A percentile compares a stretch with the other conserved stretches of the same genome.
These are phyloP conservation scores for Laticauda colubrina DNA, from an alignment of 2,113 vertebrate genomes.

Conservation along the genomic window DNA sequence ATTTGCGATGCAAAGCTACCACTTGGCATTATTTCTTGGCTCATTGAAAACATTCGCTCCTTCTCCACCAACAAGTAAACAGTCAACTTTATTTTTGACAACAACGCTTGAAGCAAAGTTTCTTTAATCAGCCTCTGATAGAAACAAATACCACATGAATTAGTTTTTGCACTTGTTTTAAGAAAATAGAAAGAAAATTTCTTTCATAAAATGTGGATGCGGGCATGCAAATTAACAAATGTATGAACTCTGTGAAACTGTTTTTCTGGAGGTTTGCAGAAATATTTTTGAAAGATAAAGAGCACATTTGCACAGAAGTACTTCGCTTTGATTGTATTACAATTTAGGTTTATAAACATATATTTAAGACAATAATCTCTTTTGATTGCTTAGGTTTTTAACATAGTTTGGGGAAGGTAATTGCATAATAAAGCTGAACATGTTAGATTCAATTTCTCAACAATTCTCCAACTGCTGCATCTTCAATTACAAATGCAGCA, in stretches of 20 bases:
- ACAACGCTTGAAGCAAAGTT: neutral
- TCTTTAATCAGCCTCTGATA: neutral
- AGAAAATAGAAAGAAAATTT: neutral
- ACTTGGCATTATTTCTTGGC: neutral
- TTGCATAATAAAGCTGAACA: constrained; percentile 26
- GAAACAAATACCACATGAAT: neutral
- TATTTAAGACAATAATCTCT: neutral
- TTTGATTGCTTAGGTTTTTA: neutral
- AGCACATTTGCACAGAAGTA: neutral
- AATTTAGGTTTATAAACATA: neutral
- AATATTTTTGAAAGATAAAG: neutral
- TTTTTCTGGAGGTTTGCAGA: constrained; percentile 4
- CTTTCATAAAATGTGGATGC: constrained; percentile 18
- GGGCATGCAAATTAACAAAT: neutral
- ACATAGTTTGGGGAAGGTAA: constrained; percentile 47
- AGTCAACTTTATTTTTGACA: neutral
- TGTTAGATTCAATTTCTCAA: constrained; percentile 8
- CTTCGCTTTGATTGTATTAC: neutral
- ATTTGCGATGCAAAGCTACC: neutral
- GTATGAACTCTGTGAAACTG: constrained; percentile 13
- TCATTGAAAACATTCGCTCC: neutral
- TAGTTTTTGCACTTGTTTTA: neutral
- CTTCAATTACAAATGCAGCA: neutral
- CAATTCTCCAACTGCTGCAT: constrained; percentile 10
- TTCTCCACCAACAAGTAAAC: neutral